Base-by-base conservation (phyloP, 2,113 vertebrate species). In the Xiphophorus hellerii region DNA sequence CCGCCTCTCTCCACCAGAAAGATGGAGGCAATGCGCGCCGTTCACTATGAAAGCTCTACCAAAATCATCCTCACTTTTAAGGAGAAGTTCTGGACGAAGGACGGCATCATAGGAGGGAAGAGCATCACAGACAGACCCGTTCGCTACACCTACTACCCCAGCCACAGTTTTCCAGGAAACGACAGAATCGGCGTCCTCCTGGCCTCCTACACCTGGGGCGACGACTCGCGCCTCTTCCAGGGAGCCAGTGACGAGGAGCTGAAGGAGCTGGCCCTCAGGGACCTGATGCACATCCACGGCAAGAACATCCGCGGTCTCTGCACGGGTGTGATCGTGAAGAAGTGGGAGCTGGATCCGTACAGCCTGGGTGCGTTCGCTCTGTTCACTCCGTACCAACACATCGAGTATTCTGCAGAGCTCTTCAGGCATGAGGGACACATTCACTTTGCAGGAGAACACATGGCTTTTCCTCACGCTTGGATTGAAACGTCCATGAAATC, bases 401-500 rank as follows among this genome's bases (percentile, higher is more conserved):
- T 31, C 0, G 90, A 95, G 39, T 95, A 89, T 58, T 78, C 88
- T 0, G 1, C 0, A 13, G 73, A 66, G 1, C 93, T 97, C 15
- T 95, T 94, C 1, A 1, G 64, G 25, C 71, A 25, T 0, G 94
- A 96, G 29, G 91, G 88, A 1, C 77, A 87, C 44, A 71, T 96
- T 2, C 80, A 95, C 66, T 96, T 97, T 6, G 94, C 95, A 0
- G 95, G 95, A 0, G 96, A 96, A 28, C 96, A 97, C 61, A 22
- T 94, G 0, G 85, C 88, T 0, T 88, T 89, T 28, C 94, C 95
- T 1, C 95, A 95, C 0, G 93, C 29, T 70, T 97, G 96, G 96
- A 94, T 95, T 0, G 96, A 97, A 17, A 94, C 94, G 0, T 13
- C 95, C 7, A 89, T 96, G 87, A 96, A 95, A 62, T 93, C 96